Percentiles rank a stretch among this genome's conserved stretches.
phyloP scores from a whole-genome alignment of 92 coral and sea anemone genomes.

The Palythoa grandiflora region DNA sequence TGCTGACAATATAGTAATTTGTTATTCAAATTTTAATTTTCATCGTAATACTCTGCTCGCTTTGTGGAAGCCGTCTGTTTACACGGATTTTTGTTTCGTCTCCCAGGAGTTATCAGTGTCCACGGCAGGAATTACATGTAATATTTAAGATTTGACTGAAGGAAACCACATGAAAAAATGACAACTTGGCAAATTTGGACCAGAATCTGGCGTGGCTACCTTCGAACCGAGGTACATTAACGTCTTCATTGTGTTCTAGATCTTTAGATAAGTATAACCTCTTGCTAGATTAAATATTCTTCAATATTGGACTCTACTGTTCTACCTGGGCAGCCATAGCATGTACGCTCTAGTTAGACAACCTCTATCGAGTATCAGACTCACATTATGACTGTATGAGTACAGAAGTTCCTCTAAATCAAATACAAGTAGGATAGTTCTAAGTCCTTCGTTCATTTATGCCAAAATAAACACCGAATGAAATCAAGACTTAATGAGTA shows the following conservation, averaged over 20 bases:
- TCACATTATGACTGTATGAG: no score
- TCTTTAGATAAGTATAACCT: background rate
- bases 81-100: background rate
- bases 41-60: background rate
- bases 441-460: no score
- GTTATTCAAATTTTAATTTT: conserved; percentile 1
- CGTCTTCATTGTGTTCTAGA: background rate
- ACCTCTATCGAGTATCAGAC: no score
- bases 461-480: no score
- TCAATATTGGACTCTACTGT: no score
- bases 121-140: background rate
- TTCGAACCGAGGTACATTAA: background rate
- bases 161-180: background rate
- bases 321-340: no score
- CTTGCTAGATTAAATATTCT: background rate
- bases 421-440: no score
- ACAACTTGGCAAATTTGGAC: background rate
- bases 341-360: no score
- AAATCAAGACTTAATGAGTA: no score
- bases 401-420: no score
- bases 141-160: background rate
- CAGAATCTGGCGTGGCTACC: background rate
- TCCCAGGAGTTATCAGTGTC: background rate
- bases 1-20: background rate
- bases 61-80: background rate